Evolutionary conservation across 1,140 invertebrate genomes (phyloP).

Genomic region (Listronotus oregonensis): DNA sequence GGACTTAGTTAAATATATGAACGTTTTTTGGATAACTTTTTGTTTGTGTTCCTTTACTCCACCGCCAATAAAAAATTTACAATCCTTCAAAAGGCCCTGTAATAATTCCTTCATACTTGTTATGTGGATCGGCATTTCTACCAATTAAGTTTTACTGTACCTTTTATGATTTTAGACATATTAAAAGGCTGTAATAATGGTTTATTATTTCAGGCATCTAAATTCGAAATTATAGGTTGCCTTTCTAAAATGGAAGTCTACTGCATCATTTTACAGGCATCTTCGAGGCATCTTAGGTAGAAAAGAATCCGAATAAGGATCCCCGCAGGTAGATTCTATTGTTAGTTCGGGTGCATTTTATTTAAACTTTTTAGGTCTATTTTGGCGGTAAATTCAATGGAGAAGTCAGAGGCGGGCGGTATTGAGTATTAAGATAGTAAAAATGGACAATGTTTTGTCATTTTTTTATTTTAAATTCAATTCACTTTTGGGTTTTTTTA

Average conservation of each 20-base stretch:
- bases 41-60: too few relatives aligned
- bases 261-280: slow-evolving; percentile 9
- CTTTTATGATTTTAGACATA: slow-evolving; percentile 24
- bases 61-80: too few relatives aligned
- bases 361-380: slow-evolving; percentile 4
- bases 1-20: too few relatives aligned
- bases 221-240: slow-evolving; percentile 28
- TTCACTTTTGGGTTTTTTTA: too few relatives aligned
- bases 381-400: not conserved
- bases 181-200: slow-evolving; percentile 28
- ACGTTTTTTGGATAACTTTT: too few relatives aligned
- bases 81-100: too few relatives aligned
- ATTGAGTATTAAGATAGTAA: too few relatives aligned
- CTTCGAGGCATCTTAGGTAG: slow-evolving; percentile 11
- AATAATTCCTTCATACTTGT: not conserved
- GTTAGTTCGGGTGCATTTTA: slow-evolving; percentile 9
- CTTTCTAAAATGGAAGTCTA: slow-evolving; percentile 24
- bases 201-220: slow-evolving; percentile 29
- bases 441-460: too few relatives aligned
- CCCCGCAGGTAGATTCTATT: slow-evolving; percentile 23
- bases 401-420: too few relatives aligned
- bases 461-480: too few relatives aligned
- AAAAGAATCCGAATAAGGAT: slow-evolving; percentile 15
- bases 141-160: slow-evolving; percentile 27
- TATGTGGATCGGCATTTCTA: slow-evolving; percentile 4